Evolutionary conservation across 2,113 vertebrate genomes (phyloP), one percentile per base, ranked within the genome.

Genomic region (Xenopus laevis): DNA sequence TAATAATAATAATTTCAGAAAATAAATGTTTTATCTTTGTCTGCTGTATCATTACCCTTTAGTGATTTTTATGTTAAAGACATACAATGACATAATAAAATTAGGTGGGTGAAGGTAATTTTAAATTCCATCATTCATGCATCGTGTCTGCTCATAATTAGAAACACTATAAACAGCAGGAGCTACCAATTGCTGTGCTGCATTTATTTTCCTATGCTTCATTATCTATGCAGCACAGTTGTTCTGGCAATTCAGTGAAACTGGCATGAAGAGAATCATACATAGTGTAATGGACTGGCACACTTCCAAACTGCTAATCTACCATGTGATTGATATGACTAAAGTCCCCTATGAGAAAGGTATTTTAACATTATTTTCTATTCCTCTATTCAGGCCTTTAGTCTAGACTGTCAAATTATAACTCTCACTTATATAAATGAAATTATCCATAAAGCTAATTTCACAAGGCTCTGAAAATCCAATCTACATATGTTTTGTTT

Each of bases 211-310:
- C 81, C 33, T 74, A 78, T 81, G 78, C 87, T 87, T 89, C 82
- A 83, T 81, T 77, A 81, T 81, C 81, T 84, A 45, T 81, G 83
- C 84, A 81, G 80, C 82, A 84, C 82, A 79, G 80, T 83, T 81
- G 79, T 16, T 79, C 72, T 78, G 55, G 79, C 79, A 87, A 82
- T 80, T 82, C 83, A 84, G 86, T 80, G 78, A 80, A 83, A 79
- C 63, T 84, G 83, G 84, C 87, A 87, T 85, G 74, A 81, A 87
- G 86, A 79, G 79, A 82, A 83, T 86, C 75, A 83, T 80, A 81
- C 45, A 62, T 79, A 0, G 58, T 71, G 78, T 71, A 80, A 82
- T 66, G 75, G 83, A 70, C 69, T 87, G 85, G 86, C 52, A 0
- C 45, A 58, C 75, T 13, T 83, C 81, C 85, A 87, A 80, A 80